Base-by-base conservation (phyloP, 2,797 vertebrate species). In the Acridotheres tristis region DNA sequence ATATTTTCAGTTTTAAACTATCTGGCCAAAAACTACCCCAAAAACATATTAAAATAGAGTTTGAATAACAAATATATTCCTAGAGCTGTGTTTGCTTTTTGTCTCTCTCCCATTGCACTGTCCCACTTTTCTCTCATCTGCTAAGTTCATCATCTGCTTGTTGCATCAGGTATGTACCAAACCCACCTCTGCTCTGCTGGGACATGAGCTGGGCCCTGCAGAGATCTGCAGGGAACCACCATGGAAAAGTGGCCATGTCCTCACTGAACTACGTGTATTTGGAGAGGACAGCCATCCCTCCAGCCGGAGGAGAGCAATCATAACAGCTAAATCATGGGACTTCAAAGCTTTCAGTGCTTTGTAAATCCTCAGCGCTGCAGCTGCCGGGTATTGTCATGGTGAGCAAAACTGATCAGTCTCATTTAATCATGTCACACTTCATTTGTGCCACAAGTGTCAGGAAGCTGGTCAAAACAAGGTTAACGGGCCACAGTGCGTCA, bases 381-480 rank as follows among this genome's bases (percentile, higher is more conserved):
- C 93, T 92, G 95, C 63, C 1, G 5, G 66, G 20, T 62, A 84
- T 93, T 88, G 77, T 95, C 78, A 63, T 69, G 77, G 80, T 58
- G 80, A 89, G 74, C 43, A 84, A 86, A 95, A 90, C 83, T 27
- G 69, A 88, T 79, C 92, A 67, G 78, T 90, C 89, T 87, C 78
- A 38, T 92, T 85, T 90, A 92, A 90, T 91, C 92, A 85, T 1
- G 51, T 92, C 91, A 82, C 87, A 53, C 78, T 82, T 66, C 59
- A 51, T 94, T 93, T 72, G 78, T 86, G 81, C 91, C 78, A 82
- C 89, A 76, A 94, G 90, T 91, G 89, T 77, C 84, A 89, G 87
- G 78, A 51, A 89, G 77, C 81, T 89, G 87, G 74, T 75, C 87
- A 92, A 51, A 94, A 87, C 91, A 95, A 93, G 87, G 91, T 90